Evolutionary conservation across 2,888 invertebrate genomes (phyloP), one percentile per base, ranked within the genome.

Genomic region (Pseudolycoriella hygida): DNA sequence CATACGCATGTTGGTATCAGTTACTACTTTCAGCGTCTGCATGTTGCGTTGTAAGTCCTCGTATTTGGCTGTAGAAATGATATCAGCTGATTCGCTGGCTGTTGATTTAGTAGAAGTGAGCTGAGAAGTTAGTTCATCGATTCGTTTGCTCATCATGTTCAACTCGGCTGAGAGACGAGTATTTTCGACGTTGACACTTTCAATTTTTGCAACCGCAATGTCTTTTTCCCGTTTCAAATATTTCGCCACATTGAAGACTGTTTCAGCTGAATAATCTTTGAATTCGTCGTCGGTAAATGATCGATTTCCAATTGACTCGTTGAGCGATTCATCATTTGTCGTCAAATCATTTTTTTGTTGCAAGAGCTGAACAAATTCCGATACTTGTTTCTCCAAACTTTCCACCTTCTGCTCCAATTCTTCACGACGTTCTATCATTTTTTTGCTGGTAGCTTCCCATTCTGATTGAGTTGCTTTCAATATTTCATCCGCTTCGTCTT

Each of bases 221-320:
- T 92, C 90, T 62, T 93, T 92, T 63, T 94, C 94, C 58, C 83
- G 80, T 50, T 93, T 73, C 51, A 94, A 66, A 62, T 80, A 90
- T 63, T 84, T 86, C 40, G 93, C 81, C 10, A 94, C 82, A 67
- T 85, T 81, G 53, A 89, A 67, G 43, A 93, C 67, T 60, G 93
- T 88, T 52, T 87, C 85, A 2, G 85, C 77, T 8, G 82, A 80
- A 25, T 6, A 25, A 42, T 40, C 45, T 55, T 76, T 80, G 1
- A 70, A 70, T 49, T 85, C 83, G 45, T 81, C 80, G 55, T 84
- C 84, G 31, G 61, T 67, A 4, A 77, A 58, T 1, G 80, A 79
- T 39, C 69, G 61, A 60, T 74, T 78, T 25, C 75, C 72, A 3
- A 54, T 56, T 2, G 53, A 40, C 5, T 8, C 8, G 25, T 25